phyloP scores from a whole-genome alignment of 2,888 invertebrate genomes.

The Pandemis cinnamomeana region DNA sequence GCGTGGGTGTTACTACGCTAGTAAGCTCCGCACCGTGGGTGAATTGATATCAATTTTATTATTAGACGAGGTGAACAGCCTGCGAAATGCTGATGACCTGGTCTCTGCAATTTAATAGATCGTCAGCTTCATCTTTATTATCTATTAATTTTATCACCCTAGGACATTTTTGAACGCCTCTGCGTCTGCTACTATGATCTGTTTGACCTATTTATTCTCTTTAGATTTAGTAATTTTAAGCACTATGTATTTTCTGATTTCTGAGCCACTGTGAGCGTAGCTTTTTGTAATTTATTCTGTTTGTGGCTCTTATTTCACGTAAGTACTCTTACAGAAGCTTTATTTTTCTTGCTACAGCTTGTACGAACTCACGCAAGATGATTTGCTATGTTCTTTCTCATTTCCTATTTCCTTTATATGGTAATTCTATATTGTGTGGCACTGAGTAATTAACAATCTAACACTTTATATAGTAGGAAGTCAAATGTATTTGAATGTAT shows the following conservation, averaged over 20 bases:
- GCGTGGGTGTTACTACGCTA: slow-evolving; percentile 58
- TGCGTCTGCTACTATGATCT: slow-evolving; percentile 10
- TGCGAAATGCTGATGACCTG: slow-evolving; percentile 52
- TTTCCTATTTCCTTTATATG: slow-evolving; percentile 1
- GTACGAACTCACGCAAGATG: too few relatives aligned
- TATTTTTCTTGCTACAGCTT: too few relatives aligned
- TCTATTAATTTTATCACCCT: slow-evolving; percentile 29
- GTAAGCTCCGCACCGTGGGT: slow-evolving; percentile 68
- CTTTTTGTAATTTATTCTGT: neutral
- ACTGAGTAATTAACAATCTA: slow-evolving; percentile 27
- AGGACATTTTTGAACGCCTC: slow-evolving; percentile 15
- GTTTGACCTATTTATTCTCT: slow-evolving; percentile 25
- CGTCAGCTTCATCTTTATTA: slow-evolving; percentile 12
- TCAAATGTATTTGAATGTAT: slow-evolving; percentile 30
- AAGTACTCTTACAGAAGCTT: too few relatives aligned
- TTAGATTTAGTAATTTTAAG: neutral
- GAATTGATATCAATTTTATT: slow-evolving; percentile 79
- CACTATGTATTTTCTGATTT: neutral
- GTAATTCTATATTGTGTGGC: slow-evolving; percentile 7
- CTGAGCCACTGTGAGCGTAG: neutral
- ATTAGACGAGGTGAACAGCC: slow-evolving; percentile 75
- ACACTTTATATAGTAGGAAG: slow-evolving; percentile 36
- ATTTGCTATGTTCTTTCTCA: neutral
- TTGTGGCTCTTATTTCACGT: too few relatives aligned
- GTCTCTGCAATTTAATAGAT: slow-evolving; percentile 39